These are phyloP conservation scores for Herpetotheres cachinnans DNA, from an alignment of 2,113 vertebrate species.

Conservation along the genomic window DNA sequence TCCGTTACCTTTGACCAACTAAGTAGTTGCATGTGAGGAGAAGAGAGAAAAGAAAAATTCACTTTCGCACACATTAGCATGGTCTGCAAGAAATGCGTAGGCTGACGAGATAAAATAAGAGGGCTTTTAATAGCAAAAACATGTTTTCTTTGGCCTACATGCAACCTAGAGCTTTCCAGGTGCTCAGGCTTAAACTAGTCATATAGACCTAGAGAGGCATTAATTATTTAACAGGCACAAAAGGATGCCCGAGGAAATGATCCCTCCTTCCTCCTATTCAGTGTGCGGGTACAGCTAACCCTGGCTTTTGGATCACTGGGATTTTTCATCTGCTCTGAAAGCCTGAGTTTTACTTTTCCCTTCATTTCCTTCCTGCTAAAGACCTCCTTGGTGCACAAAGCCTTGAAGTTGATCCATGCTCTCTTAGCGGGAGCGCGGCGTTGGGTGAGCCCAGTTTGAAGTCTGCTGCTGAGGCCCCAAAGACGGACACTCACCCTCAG, in stretches of 20 bases:
- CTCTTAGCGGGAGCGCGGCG: background rate
- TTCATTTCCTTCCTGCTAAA: background rate
- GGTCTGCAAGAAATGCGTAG: background rate
- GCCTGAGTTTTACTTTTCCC: background rate
- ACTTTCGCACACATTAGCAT: background rate
- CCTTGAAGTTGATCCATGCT: background rate
- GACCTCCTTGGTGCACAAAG: background rate
- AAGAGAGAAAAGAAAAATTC: background rate
- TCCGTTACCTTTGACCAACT: background rate
- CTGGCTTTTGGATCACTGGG: background rate
- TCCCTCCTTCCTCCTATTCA: background rate
- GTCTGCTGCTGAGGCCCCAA: rapidly evolving
- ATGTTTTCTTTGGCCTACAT: constrained; percentile 23
- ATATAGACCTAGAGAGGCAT: background rate
- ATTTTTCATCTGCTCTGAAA: background rate
- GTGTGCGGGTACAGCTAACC: background rate
- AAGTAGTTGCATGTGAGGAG: background rate
- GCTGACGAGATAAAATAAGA: background rate
- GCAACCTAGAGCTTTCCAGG: background rate
- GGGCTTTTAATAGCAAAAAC: constrained; percentile 9
- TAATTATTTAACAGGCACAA: background rate
- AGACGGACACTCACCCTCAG: background rate
- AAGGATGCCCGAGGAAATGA: constrained; percentile 6
- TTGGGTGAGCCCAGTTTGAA: background rate
- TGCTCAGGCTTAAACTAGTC: background rate